These are phyloP conservation scores for Calidris pygmaea DNA, from an alignment of 2,113 vertebrate genomes.

Conservation along the genomic window DNA sequence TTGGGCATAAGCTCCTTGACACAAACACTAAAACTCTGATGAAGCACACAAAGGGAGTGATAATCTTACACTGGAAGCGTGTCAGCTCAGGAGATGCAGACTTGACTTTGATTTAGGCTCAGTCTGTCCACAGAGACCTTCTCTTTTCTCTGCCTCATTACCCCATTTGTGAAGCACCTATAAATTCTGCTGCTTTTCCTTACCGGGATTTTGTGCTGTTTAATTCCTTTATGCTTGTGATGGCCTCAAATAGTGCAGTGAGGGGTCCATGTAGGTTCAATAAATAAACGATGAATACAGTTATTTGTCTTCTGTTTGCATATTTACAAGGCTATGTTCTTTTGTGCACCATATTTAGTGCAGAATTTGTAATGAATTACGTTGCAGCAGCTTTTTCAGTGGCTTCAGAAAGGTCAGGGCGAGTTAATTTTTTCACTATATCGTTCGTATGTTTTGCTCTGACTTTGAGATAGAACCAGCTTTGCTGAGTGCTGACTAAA, in stretches of 20 bases:
- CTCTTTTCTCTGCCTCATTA: conserved; percentile 39
- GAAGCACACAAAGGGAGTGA: neutral
- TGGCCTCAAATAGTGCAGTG: neutral
- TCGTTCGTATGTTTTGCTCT: neutral
- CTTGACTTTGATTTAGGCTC: neutral
- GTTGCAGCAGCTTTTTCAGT: conserved; percentile 1
- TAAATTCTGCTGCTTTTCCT: conserved; percentile 23
- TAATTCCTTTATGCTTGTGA: neutral
- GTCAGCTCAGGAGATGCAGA: neutral
- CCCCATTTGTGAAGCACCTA: conserved; percentile 11
- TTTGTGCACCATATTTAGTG: neutral
- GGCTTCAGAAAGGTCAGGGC: conserved; percentile 33
- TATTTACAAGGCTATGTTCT: neutral
- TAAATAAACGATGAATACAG: conserved; percentile 7
- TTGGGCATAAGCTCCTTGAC: neutral
- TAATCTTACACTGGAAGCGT: neutral
- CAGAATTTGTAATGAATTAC: conserved; percentile 11
- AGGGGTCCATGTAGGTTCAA: neutral
- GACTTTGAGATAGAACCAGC: neutral
- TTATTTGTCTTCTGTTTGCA: conserved; percentile 15
- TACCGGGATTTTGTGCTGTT: neutral
- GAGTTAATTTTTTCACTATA: neutral
- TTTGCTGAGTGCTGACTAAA: neutral
- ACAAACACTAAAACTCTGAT: neutral
- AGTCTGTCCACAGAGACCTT: neutral